These are phyloP conservation scores for Heteronetta atricapilla DNA, from an alignment of 2,113 vertebrate genomes.

Conservation along the genomic window DNA sequence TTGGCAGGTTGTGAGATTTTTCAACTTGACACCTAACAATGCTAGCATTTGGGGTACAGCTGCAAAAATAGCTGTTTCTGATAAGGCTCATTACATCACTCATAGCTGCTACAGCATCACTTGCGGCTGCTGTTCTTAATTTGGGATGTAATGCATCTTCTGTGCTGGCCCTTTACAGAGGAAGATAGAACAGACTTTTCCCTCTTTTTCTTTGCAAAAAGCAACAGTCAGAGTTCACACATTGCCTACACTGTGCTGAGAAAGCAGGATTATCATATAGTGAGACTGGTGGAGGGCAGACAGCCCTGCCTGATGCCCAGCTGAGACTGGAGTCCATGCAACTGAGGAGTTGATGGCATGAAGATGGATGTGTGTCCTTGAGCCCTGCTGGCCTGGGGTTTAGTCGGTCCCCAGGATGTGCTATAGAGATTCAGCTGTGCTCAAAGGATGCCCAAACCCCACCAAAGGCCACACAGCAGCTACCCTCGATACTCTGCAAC, in stretches of 20 bases:
- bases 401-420: rapidly evolving
- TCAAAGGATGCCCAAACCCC: neutral
- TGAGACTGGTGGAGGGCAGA: neutral
- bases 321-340: neutral
- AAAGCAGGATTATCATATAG: neutral
- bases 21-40: neutral
- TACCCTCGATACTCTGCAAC: neutral
- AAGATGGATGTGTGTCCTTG: neutral
- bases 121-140: neutral
- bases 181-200: neutral
- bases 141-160: neutral
- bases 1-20: neutral
- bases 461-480: neutral
- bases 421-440: neutral
- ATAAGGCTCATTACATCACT: neutral
- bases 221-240: neutral
- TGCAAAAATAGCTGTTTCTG: neutral
- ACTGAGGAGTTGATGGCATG: neutral
- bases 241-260: neutral
- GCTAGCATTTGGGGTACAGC: neutral
- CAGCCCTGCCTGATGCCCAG: neutral
- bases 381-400: neutral
- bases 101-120: neutral
- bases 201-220: neutral
- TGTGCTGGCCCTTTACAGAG: neutral